Percentiles rank a stretch among this genome's conserved stretches.
phyloP scores from a whole-genome alignment of 2,113 vertebrate genomes.

The Oenanthe melanoleuca region DNA sequence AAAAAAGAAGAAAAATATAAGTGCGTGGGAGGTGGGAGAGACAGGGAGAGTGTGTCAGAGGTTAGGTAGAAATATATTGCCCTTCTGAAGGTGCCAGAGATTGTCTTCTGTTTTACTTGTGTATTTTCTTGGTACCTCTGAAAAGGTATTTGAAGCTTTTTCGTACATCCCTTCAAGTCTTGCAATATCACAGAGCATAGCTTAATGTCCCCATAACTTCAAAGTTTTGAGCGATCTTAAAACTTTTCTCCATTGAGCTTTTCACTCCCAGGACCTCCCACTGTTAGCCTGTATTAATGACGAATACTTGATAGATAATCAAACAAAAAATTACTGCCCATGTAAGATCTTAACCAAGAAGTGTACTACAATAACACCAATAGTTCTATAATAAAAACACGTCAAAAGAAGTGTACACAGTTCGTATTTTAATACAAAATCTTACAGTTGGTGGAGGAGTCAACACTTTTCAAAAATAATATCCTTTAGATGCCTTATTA shows the following conservation, averaged over 20 bases:
- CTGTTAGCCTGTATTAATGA: neutral
- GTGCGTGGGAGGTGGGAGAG: rapidly evolving
- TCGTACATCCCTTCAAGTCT: neutral
- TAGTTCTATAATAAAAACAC: neutral
- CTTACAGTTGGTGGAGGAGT: neutral
- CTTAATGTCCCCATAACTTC: neutral
- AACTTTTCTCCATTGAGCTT: neutral
- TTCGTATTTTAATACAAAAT: neutral
- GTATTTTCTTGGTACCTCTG: neutral
- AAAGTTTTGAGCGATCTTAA: neutral
- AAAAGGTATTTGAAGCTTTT: neutral
- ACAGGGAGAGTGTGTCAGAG: neutral
- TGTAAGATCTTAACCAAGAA: neutral
- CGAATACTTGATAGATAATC: neutral
- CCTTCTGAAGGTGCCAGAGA: neutral
- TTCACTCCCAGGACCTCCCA: neutral
- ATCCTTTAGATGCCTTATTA: neutral
- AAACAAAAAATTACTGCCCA: neutral
- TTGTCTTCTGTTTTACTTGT: neutral
- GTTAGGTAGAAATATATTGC: neutral
- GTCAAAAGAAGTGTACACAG: neutral
- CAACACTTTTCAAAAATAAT: neutral
- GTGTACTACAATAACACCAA: neutral
- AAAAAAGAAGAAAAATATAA: neutral
- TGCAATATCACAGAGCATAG: neutral